Evolutionary conservation across 2,888 invertebrate genomes (phyloP), one percentile per base, ranked within the genome.

Genomic region (Microchrysa polita): DNA sequence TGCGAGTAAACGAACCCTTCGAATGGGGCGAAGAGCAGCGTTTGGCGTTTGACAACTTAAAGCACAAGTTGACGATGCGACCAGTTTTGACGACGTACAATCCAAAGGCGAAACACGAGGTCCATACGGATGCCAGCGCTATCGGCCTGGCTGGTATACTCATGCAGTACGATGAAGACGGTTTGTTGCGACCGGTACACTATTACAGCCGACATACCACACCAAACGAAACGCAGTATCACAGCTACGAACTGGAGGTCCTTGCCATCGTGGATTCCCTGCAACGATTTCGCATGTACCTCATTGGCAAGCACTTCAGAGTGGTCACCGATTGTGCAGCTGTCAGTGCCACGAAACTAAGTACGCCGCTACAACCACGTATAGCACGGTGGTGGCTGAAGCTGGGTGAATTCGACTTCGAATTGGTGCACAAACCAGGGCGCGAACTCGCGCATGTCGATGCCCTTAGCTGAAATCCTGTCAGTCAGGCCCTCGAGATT

Each of bases 51-150:
- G 20, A 20, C 4, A 48, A 2, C 2, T n/a, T 48, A 10, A 48
- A 48, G 48, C 14, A 12, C 2, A 12, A n/a, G 48, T n/a, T 48
- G 12, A 7, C 27, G 27, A 34, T 52, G 1, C n/a, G 74, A 20
- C 77, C 75, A 0, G 65, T 76, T 18, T 57, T 77, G 9, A 67
- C 72, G 0, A 44, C 76, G 0, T 77, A 74, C n/a, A 27, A 74
- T 22, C 57, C 53, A 7, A 55, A 34, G 0, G 74, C 73, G 5
- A 40, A 73, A 10, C 77, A 77, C 55, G 76, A 78, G 27, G 76
- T 77, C 0, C 77, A 78, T 48, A 78, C 76, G 0, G 76, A 77
- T 55, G 77, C 77, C 1, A 75, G n/a, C n/a, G n/a, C n/a, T n/a
- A n/a, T n/a, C n/a, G n/a, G n/a, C n/a, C n/a, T n/a, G n/a, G n/a